Conservation (phyloP, 2,797 vertebrate genomes). For the Enteromius anoplus region DNA sequence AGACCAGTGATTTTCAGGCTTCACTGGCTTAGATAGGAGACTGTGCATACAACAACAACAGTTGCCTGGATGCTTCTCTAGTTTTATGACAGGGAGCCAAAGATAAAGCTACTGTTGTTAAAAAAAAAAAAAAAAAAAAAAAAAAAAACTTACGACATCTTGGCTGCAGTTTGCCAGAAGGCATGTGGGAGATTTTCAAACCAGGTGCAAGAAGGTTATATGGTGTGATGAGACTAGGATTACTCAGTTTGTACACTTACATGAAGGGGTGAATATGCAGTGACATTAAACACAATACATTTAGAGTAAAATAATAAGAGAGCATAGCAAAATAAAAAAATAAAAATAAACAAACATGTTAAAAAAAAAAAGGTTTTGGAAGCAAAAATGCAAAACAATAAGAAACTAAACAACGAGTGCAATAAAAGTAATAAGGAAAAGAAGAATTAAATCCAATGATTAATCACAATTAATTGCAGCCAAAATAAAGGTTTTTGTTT, state of each 20-base stretch:
- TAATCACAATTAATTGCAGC: too few relatives aligned
- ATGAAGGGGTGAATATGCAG: not conserved
- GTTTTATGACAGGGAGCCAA: conserved; percentile 5
- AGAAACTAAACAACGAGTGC: not conserved
- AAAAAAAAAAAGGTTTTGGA: not conserved
- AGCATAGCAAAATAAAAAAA: not conserved
- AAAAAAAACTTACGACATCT: not conserved
- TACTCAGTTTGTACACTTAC: not conserved
- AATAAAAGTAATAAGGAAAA: too few relatives aligned
- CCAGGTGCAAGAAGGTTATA: not conserved
- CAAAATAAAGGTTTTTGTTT: too few relatives aligned
- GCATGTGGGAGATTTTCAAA: not conserved
- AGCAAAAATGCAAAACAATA: not conserved
- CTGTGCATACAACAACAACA: conserved; percentile 18
- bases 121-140: not conserved
- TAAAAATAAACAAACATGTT: not conserved
- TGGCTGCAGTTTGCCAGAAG: not conserved
- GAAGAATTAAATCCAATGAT: too few relatives aligned
- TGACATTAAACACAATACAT: not conserved
- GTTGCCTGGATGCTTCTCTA: conserved; percentile 6
- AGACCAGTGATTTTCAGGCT: conserved; percentile 30
- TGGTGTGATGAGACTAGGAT: not conserved
- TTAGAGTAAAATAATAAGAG: not conserved
- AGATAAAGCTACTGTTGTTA: conserved; percentile 8
- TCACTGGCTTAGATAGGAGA: conserved; percentile 10